Evolutionary conservation across 2,113 vertebrate genomes (phyloP).

Genomic region (Corythaeola cristata): DNA sequence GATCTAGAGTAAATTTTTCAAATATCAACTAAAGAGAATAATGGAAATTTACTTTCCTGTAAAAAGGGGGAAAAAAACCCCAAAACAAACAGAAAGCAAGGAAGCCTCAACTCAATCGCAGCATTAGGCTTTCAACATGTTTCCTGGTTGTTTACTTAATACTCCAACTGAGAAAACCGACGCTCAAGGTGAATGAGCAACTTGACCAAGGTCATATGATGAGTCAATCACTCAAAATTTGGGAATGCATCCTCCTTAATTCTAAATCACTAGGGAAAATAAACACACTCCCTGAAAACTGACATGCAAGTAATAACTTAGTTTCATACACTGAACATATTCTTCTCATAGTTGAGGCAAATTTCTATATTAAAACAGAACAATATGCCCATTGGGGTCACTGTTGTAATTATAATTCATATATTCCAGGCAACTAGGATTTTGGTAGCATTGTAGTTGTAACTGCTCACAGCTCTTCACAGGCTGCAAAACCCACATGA

Average conservation of each 20-base stretch:
- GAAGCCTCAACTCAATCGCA: not conserved
- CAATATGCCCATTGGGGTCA: not conserved
- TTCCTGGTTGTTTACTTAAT: constrained; percentile 2
- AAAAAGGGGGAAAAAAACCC: not conserved
- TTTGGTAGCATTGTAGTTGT: not conserved
- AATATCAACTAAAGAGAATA: not conserved
- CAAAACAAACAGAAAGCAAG: not conserved
- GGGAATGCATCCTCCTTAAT: constrained; percentile 49
- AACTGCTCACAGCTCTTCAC: not conserved
- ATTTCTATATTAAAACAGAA: not conserved
- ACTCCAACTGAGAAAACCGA: not conserved
- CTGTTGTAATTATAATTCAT: not conserved
- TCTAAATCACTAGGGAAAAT: constrained; percentile 12
- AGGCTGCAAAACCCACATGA: not conserved
- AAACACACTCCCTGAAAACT: constrained; percentile 4
- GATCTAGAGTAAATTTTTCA: not conserved
- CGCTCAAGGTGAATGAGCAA: constrained; percentile 44
- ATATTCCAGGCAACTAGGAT: not conserved
- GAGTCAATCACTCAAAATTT: constrained; percentile 49
- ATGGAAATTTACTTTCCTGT: not conserved
- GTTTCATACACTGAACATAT: not conserved
- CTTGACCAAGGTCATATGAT: constrained; percentile 21
- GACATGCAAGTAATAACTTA: not conserved
- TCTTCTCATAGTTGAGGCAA: not conserved
- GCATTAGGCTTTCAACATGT: not conserved